A percentile compares a stretch with the other conserved stretches of the same genome.
These are phyloP conservation scores for Chaetodon auriga DNA, from an alignment of 2,113 vertebrate species.

Conservation along the genomic window DNA sequence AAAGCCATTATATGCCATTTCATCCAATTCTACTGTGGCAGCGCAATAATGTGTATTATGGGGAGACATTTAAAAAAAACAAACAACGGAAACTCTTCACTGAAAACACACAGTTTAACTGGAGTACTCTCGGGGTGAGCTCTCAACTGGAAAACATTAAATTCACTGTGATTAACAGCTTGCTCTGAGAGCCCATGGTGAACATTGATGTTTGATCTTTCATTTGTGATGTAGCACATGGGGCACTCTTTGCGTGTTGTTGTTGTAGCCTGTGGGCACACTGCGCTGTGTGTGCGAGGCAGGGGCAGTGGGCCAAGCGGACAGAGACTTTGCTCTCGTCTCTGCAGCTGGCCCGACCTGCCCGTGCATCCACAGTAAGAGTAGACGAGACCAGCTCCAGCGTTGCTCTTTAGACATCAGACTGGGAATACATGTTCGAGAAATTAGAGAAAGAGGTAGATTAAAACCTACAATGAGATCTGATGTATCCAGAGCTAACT, in stretches of 20 bases:
- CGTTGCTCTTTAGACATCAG: slow-evolving; percentile 29
- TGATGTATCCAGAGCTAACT: background rate
- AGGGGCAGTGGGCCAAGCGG: slow-evolving; percentile 76
- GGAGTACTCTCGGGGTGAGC: slow-evolving; percentile 65
- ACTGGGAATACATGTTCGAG: slow-evolving; percentile 35
- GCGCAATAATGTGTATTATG: slow-evolving; percentile 40
- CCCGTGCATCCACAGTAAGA: slow-evolving; percentile 60
- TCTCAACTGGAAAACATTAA: slow-evolving; percentile 78
- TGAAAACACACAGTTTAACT: slow-evolving; percentile 65
- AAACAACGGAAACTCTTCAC: background rate
- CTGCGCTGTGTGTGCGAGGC: slow-evolving; percentile 49
- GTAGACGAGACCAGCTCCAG: slow-evolving; percentile 35
- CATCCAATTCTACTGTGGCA: slow-evolving; percentile 37
- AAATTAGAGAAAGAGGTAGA: background rate
- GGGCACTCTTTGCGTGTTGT: slow-evolving; percentile 76
- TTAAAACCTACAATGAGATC: slow-evolving; percentile 11
- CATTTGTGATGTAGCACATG: slow-evolving; percentile 80
- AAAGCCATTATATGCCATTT: slow-evolving; percentile 44
- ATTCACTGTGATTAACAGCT: slow-evolving; percentile 78
- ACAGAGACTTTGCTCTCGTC: slow-evolving; percentile 68
- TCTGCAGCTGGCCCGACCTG: slow-evolving; percentile 72
- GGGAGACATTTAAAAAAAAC: slow-evolving; percentile 33
- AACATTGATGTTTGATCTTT: slow-evolving; percentile 82
- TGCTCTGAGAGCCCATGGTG: slow-evolving; percentile 68
- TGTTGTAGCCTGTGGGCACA: slow-evolving; percentile 69